Evolutionary conservation across 2,888 invertebrate genomes (phyloP).

Genomic region (Isotomurus palustris): DNA sequence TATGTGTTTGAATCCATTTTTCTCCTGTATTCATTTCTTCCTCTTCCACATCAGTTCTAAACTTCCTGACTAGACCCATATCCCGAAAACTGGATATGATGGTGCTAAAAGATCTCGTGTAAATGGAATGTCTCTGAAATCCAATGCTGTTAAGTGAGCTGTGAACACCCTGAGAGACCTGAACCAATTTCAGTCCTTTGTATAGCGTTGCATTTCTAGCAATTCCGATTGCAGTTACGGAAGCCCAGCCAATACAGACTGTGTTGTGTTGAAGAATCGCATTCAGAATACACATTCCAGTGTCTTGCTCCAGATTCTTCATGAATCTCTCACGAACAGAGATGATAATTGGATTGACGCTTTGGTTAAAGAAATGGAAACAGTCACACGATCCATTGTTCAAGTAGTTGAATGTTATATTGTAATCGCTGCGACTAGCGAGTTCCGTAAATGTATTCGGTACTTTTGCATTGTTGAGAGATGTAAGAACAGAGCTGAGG

Average conservation of each 20-base stretch:
- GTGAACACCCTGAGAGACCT: conserved; percentile 21
- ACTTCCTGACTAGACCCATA: conserved; percentile 25
- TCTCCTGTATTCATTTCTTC: conserved; percentile 15
- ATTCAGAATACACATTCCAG: conserved; percentile 25
- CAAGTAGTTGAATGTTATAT: conserved; percentile 32
- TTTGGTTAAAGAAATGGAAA: conserved; percentile 27
- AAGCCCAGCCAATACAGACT: conserved; percentile 33
- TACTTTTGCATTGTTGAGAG: conserved; percentile 12
- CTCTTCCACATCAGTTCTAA: conserved; percentile 22
- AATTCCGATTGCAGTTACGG: conserved; percentile 27
- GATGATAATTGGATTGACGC: conserved; percentile 19
- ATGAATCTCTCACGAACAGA: conserved; percentile 22
- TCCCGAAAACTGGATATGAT: conserved; percentile 24
- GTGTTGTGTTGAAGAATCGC: conserved; percentile 15
- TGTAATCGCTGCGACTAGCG: conserved; percentile 20
- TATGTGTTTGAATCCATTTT: conserved; percentile 12
- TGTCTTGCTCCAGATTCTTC: conserved; percentile 24
- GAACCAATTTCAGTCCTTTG: conserved; percentile 17
- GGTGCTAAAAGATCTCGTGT: conserved; percentile 22
- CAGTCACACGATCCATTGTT: conserved; percentile 30
- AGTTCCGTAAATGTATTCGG: conserved; percentile 25
- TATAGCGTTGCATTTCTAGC: conserved; percentile 29
- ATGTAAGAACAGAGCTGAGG: conserved; percentile 26
- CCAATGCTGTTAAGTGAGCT: conserved; percentile 32
- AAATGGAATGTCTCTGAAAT: conserved; percentile 26